These are phyloP conservation scores for Trachelus tabidus DNA, from an alignment of 2,888 invertebrate species.

Conservation along the genomic window DNA sequence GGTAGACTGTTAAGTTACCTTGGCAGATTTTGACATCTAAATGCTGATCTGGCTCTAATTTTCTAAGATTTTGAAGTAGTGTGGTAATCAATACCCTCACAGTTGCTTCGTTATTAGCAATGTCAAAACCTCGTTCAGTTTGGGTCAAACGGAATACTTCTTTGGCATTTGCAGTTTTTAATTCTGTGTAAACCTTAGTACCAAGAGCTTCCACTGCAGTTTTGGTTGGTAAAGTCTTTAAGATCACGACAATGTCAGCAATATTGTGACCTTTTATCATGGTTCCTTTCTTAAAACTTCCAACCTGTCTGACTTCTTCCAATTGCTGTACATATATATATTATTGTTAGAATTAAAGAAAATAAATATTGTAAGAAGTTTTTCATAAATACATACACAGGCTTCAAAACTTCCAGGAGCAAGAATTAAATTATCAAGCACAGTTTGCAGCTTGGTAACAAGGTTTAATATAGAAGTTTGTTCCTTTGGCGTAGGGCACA, in stretches of 20 bases:
- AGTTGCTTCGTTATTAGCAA: constrained; percentile 85
- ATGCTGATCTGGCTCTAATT: constrained; percentile 89
- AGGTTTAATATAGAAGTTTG: constrained; percentile 93
- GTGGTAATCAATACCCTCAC: constrained; percentile 94
- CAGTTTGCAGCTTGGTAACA: constrained; percentile 94
- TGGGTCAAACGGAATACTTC: constrained; percentile 70
- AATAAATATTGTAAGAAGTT: constrained; percentile 9
- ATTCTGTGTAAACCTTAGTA: constrained; percentile 86
- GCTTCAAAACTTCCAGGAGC: constrained; percentile 95
- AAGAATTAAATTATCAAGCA: constrained; percentile 93
- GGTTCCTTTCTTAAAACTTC: constrained; percentile 97
- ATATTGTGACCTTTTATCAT: constrained; percentile 96
- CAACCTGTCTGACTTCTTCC: constrained; percentile 96
- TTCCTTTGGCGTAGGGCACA: constrained; percentile 91
- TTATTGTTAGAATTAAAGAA: neutral
- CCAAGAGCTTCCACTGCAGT: constrained; percentile 94
- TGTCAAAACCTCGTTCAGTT: constrained; percentile 86
- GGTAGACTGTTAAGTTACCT: constrained; percentile 51
- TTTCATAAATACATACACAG: constrained; percentile 78
- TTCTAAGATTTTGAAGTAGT: constrained; percentile 91
- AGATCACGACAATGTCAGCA: constrained; percentile 95
- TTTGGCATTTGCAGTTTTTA: constrained; percentile 80
- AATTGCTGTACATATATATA: constrained; percentile 74
- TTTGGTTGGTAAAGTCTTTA: constrained; percentile 95
- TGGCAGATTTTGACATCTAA: constrained; percentile 71